Conservation (phyloP, 2,888 invertebrate species). For the Rugalucina vietnamica region DNA sequence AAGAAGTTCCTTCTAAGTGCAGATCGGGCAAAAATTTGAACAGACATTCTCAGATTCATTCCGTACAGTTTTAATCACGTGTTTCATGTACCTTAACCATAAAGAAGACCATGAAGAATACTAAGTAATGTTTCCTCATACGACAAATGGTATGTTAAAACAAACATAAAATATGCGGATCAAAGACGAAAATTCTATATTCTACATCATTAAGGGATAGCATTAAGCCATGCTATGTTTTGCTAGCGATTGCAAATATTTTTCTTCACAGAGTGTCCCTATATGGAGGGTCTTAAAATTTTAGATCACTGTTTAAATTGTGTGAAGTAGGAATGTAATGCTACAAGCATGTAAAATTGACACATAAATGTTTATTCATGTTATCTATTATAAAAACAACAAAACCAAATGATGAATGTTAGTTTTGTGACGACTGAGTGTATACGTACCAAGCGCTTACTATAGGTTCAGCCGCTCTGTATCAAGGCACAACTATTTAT, state of each 20-base stretch:
- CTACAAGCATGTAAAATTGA: background rate
- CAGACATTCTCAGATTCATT: no score
- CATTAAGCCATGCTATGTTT: background rate
- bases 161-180: no score
- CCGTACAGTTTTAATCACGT: no score
- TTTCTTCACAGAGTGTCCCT: constrained; percentile 75
- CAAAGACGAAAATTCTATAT: no score
- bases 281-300: background rate
- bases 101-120: no score
- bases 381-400: background rate
- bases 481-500: background rate
- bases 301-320: background rate
- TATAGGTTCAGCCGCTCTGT: background rate
- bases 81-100: no score
- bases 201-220: no score
- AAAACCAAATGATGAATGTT: background rate
- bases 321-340: background rate
- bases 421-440: background rate
- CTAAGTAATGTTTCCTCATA: no score
- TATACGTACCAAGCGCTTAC: background rate
- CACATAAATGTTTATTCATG: background rate
- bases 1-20: no score
- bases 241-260: background rate
- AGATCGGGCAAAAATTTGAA: no score
- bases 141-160: no score